phyloP scores from a whole-genome alignment of 1,140 invertebrate species.

The Trichonephila clavata region DNA sequence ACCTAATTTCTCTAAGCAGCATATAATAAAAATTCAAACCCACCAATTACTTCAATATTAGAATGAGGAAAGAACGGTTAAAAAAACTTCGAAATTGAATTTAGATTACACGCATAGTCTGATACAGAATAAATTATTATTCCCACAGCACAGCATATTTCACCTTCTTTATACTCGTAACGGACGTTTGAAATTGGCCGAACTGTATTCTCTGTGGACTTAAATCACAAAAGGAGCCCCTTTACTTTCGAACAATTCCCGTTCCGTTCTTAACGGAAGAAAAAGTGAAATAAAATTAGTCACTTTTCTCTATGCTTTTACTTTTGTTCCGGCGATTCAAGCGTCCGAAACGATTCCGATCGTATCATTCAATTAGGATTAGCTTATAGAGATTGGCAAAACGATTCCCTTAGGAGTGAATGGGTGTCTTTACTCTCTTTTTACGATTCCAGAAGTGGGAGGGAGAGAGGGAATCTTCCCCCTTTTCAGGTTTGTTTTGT shows the following conservation, averaged over 20 bases:
- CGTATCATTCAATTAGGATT: constrained; percentile 75
- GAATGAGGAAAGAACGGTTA: too few relatives aligned
- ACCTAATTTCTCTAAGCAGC: too few relatives aligned
- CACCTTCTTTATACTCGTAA: not conserved
- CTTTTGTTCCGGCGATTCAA: constrained; percentile 53
- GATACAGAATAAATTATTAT: not conserved
- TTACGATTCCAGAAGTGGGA: not conserved
- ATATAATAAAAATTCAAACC: too few relatives aligned
- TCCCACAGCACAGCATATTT: not conserved
- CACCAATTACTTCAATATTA: too few relatives aligned
- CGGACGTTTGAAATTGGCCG: not conserved
- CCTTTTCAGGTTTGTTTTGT: constrained; percentile 37
- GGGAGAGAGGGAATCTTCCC: not conserved
- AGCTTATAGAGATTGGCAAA: constrained; percentile 74
- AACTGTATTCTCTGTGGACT: not conserved
- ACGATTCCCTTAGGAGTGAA: constrained; percentile 57
- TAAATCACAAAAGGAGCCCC: constrained; percentile 12
- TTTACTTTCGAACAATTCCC: constrained; percentile 24
- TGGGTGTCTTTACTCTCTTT: constrained; percentile 42
- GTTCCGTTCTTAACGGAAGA: constrained; percentile 15
- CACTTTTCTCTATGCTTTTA: constrained; percentile 42
- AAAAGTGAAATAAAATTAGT: constrained; percentile 74
- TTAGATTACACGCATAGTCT: not conserved
- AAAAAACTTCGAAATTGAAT: too few relatives aligned
- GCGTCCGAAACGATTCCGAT: constrained; percentile 63